phyloP scores from a whole-genome alignment of 2,888 invertebrate species.

The Dynastes tityus region DNA sequence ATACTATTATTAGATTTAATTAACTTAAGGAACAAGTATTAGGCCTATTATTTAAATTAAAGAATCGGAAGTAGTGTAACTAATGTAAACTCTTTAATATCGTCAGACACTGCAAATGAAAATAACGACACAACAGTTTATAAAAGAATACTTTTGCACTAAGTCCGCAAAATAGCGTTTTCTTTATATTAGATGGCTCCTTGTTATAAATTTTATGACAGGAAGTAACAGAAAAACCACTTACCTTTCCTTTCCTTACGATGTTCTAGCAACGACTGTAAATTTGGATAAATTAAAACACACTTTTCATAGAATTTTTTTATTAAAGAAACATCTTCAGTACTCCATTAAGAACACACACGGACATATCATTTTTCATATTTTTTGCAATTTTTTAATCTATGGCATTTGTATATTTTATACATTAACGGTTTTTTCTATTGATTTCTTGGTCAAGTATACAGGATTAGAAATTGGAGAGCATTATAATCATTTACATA shows the following conservation, averaged over 20 bases:
- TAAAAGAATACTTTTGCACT: too few species aligned
- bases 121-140: too few species aligned
- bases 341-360: constrained; percentile 74
- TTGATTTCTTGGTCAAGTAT: constrained; percentile 48
- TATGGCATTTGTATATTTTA: constrained; percentile 55
- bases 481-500: constrained; percentile 5
- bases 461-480: constrained; percentile 37
- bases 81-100: too few species aligned
- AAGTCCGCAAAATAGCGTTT: too few species aligned
- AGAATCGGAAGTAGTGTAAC: too few species aligned
- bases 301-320: constrained; percentile 66
- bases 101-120: too few species aligned
- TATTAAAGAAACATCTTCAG: constrained; percentile 75
- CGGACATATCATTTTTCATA: constrained; percentile 70
- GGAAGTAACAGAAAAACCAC: not conserved
- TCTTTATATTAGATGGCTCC: too few species aligned
- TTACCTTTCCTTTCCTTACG: not conserved
- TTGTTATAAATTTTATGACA: not conserved
- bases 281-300: constrained; percentile 32
- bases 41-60: too few species aligned
- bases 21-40: too few species aligned
- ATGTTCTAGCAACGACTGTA: not conserved
- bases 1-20: too few species aligned
- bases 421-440: constrained; percentile 61
- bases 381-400: constrained; percentile 59